Percentiles rank a stretch among this genome's conserved stretches.
These are phyloP conservation scores for Eubucco bourcierii DNA, from an alignment of 2,113 vertebrate genomes.

Conservation along the genomic window DNA sequence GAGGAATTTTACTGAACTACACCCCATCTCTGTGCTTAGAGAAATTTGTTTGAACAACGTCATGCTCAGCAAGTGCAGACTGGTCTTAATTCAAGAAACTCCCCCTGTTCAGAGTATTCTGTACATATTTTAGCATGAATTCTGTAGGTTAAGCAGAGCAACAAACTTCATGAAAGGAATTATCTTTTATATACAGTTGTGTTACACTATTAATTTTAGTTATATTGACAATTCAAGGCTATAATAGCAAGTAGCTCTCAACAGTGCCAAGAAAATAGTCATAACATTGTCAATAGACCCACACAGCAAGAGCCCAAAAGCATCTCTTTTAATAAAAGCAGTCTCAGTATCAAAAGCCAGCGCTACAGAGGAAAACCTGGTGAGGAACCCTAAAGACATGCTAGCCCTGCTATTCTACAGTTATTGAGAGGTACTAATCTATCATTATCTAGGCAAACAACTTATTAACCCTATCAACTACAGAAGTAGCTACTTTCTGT, in stretches of 20 bases:
- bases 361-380: background rate
- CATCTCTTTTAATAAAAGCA: background rate
- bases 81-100: background rate
- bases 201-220: background rate
- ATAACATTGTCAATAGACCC: background rate
- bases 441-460: background rate
- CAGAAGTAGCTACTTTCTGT: background rate
- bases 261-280: background rate
- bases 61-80: background rate
- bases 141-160: background rate
- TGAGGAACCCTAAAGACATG: background rate
- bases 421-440: background rate
- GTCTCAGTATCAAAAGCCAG: background rate
- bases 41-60: background rate
- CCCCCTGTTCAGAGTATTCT: background rate
- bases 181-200: background rate
- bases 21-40: background rate
- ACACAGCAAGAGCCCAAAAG: background rate
- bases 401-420: accelerated
- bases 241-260: background rate
- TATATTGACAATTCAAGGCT: background rate
- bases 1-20: background rate
- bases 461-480: background rate
- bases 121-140: background rate
- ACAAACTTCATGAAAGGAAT: background rate